Evolutionary conservation across 2,113 vertebrate genomes (phyloP).

Genomic region (Motacilla tschutschensis): DNA sequence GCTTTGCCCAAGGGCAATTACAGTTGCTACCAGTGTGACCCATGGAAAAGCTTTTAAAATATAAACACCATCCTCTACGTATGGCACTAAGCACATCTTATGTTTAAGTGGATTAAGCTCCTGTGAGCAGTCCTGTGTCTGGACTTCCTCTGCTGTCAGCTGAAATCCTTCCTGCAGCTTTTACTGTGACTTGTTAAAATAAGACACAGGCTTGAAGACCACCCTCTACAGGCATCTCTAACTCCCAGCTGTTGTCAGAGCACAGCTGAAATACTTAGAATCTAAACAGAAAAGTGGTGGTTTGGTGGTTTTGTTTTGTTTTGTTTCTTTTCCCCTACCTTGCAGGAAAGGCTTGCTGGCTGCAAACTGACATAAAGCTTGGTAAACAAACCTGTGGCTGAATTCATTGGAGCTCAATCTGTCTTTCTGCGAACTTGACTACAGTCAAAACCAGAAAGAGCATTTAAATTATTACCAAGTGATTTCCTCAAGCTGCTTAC

Average conservation of each 20-base stretch:
- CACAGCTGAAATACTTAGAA: background rate
- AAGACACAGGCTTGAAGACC: background rate
- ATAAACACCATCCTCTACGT: background rate
- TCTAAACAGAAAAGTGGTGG: background rate
- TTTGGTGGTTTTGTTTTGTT: accelerated
- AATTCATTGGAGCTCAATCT: background rate
- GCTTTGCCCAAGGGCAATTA: background rate
- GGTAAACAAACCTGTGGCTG: background rate
- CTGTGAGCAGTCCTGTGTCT: background rate
- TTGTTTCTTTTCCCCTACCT: background rate
- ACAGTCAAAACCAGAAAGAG: background rate
- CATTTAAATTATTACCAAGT: background rate
- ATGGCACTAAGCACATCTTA: background rate
- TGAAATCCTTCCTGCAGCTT: background rate
- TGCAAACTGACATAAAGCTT: background rate
- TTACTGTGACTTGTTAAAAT: background rate
- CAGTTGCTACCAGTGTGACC: background rate
- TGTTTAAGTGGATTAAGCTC: background rate
- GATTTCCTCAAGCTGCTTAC: background rate
- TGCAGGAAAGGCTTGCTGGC: background rate
- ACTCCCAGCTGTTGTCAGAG: background rate
- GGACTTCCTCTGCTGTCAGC: background rate
- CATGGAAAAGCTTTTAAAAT: background rate
- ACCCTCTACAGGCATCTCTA: background rate
- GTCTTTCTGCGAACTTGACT: background rate